A percentile compares a stretch with the other conserved stretches of the same genome.
phyloP scores from a whole-genome alignment of 2,797 vertebrate species.

The Champsocephalus gunnari region DNA sequence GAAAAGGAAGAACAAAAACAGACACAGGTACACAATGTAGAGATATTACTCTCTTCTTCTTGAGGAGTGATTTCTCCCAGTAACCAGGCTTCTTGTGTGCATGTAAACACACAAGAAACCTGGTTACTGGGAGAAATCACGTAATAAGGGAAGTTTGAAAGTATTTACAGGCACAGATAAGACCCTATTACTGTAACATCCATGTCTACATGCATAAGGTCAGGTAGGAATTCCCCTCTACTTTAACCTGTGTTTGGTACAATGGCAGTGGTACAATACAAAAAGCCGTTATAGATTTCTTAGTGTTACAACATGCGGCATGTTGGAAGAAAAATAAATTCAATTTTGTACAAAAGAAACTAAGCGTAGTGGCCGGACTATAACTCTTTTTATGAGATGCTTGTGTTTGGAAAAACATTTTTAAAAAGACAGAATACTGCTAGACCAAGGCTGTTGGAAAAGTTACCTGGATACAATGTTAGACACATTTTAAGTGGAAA shows the following conservation, averaged over 20 bases:
- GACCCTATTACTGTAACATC: background rate
- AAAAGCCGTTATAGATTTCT: background rate
- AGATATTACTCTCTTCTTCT: background rate
- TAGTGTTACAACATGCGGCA: background rate
- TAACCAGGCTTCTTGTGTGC: background rate
- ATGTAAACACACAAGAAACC: background rate
- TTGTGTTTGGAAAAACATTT: background rate
- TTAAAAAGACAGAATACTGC: background rate
- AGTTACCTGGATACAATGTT: background rate
- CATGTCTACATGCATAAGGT: background rate
- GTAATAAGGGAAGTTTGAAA: background rate
- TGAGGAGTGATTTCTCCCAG: too few species aligned
- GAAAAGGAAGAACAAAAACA: slow-evolving; percentile 98
- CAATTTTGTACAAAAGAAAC: background rate
- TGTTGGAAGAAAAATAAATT: background rate
- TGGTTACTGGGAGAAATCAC: background rate
- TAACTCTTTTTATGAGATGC: too few species aligned
- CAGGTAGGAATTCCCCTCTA: background rate
- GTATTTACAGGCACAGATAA: background rate
- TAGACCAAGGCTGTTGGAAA: background rate
- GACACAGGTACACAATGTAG: slow-evolving; percentile 90
- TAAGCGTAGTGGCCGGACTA: background rate
- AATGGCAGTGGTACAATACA: too few species aligned
- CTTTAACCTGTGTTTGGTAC: background rate
- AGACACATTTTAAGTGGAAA: background rate